These are phyloP conservation scores for Euplexia lucipara DNA, from an alignment of 2,888 invertebrate species.

Conservation along the genomic window DNA sequence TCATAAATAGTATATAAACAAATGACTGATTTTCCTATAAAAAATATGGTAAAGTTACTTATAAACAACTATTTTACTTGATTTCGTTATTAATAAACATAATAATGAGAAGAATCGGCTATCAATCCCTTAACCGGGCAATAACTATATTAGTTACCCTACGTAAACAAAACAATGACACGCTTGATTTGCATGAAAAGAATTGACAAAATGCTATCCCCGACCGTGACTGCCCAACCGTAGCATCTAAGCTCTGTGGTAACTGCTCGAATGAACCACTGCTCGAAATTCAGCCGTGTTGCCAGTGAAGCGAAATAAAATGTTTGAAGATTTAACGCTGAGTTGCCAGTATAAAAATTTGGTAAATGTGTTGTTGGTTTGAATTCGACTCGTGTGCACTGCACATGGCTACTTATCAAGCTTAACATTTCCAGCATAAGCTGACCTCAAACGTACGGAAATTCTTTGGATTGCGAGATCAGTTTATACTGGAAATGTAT, in stretches of 20 bases:
- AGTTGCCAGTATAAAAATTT: conserved; percentile 38
- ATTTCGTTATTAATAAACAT: neutral
- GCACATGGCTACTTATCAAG: too few relatives aligned
- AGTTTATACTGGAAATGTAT: too few relatives aligned
- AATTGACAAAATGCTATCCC: too few relatives aligned
- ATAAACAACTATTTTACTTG: neutral
- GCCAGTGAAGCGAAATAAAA: conserved; percentile 43
- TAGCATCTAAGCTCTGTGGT: neutral
- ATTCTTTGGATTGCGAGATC: too few relatives aligned
- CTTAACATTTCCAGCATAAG: too few relatives aligned
- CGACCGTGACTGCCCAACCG: too few relatives aligned
- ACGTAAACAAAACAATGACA: too few relatives aligned
- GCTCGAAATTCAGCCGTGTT: conserved; percentile 28
- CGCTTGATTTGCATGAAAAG: too few relatives aligned
- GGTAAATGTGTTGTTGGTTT: conserved; percentile 22
- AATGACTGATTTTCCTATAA: neutral
- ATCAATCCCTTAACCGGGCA: neutral
- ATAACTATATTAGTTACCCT: neutral
- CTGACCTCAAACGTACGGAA: too few relatives aligned
- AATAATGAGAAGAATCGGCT: neutral
- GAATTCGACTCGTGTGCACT: conserved; percentile 19
- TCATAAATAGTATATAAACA: too few relatives aligned
- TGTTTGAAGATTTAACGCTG: conserved; percentile 37
- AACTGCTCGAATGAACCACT: conserved; percentile 10
- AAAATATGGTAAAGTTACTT: neutral